Evolutionary conservation across 2,113 vertebrate genomes (phyloP).

Genomic region (Sinocyclocheilus maitianheensis): DNA sequence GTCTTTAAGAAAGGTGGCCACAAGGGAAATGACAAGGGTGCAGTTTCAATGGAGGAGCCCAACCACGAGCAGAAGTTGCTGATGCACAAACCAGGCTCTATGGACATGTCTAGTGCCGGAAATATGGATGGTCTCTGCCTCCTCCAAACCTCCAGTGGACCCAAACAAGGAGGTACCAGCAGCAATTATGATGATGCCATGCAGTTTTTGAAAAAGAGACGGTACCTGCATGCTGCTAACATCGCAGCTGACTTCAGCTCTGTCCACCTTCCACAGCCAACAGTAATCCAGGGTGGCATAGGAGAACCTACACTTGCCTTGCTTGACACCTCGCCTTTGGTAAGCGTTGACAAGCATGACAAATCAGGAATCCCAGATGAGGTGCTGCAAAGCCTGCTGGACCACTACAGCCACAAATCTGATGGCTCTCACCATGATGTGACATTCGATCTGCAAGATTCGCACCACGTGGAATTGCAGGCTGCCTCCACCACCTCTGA

Average conservation of each 20-base stretch:
- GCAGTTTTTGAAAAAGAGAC: slow-evolving; percentile 99
- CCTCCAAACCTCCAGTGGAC: slow-evolving; percentile 82
- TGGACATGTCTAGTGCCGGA: slow-evolving; percentile 79
- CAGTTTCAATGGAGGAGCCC: slow-evolving; percentile 80
- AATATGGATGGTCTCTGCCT: slow-evolving; percentile 85
- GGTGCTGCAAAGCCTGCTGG: slow-evolving; percentile 95
- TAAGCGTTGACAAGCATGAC: slow-evolving; percentile 90
- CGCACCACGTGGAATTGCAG: slow-evolving; percentile 92
- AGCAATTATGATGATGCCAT: slow-evolving; percentile 99
- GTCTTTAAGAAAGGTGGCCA: slow-evolving; percentile 90
- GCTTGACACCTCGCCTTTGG: slow-evolving; percentile 87
- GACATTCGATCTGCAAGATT: slow-evolving; percentile 89
- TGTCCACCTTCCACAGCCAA: slow-evolving; percentile 90
- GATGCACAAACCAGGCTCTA: slow-evolving; percentile 83
- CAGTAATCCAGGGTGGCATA: slow-evolving; percentile 93
- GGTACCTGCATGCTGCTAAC: slow-evolving; percentile 92
- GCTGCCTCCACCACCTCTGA: slow-evolving; percentile 87
- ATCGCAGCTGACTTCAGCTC: slow-evolving; percentile 88
- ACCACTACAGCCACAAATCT: slow-evolving; percentile 95
- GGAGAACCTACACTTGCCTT: slow-evolving; percentile 89
- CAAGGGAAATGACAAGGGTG: slow-evolving; percentile 85
- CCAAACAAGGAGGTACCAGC: slow-evolving; percentile 86
- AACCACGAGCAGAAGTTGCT: slow-evolving; percentile 84
- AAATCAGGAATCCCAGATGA: slow-evolving; percentile 98
- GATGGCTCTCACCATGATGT: slow-evolving; percentile 90